phyloP scores from a whole-genome alignment of 2,113 vertebrate species.

The Baryphthengus martii region DNA sequence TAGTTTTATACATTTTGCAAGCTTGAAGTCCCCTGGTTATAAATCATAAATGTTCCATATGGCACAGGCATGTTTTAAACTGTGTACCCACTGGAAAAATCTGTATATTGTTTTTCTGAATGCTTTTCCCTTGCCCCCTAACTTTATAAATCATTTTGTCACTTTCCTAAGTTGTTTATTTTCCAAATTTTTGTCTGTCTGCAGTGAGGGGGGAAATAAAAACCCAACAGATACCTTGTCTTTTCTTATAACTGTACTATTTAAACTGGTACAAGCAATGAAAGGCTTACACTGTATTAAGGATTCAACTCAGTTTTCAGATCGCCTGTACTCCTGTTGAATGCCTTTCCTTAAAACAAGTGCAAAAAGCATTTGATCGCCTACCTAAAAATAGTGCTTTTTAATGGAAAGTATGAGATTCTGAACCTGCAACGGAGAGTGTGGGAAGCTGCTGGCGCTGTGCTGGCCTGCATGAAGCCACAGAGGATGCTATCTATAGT shows the following conservation, averaged over 20 bases:
- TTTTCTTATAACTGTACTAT: not conserved
- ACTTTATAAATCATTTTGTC: slow-evolving; percentile 62
- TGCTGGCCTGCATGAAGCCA: not conserved
- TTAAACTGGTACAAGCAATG: not conserved
- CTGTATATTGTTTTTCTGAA: slow-evolving; percentile 45
- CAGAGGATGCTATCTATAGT: not conserved
- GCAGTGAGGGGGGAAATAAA: not conserved
- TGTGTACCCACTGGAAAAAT: slow-evolving; percentile 18
- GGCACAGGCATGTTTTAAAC: slow-evolving; percentile 4
- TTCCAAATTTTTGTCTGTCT: slow-evolving; percentile 13
- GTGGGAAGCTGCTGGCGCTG: not conserved
- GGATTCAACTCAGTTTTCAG: not conserved
- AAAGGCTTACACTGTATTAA: not conserved
- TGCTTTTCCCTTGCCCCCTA: slow-evolving; percentile 24
- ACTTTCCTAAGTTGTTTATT: slow-evolving; percentile 28
- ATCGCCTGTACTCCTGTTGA: not conserved
- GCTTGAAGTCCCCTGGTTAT: slow-evolving; percentile 10
- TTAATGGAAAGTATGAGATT: slow-evolving; percentile 6
- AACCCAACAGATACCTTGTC: not conserved
- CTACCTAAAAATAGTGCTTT: slow-evolving; percentile 26
- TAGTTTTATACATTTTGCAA: slow-evolving; percentile 24
- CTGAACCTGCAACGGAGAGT: not conserved
- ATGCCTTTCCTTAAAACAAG: slow-evolving; percentile 24
- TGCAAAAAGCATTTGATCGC: slow-evolving; percentile 13
- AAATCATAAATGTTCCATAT: slow-evolving; percentile 46